phyloP scores from a whole-genome alignment of 2,797 vertebrate species.

The Adrianichthys oophorus region DNA sequence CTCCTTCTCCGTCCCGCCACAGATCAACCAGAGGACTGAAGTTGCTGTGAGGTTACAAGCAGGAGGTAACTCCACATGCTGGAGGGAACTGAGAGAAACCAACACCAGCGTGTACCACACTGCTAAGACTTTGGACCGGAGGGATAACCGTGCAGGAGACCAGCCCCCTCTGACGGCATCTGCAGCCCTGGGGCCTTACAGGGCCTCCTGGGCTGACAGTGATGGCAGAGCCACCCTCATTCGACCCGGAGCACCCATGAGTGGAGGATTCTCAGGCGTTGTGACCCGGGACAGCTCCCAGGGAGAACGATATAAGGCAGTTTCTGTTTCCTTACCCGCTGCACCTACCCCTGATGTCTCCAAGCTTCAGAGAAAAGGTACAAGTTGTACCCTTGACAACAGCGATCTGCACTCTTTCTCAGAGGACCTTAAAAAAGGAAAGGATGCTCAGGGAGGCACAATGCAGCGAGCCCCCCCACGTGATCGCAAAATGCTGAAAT shows the following conservation, averaged over 20 bases:
- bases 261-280: conserved; percentile 75
- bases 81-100: conserved; percentile 73
- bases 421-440: conserved; percentile 73
- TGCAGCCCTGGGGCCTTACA: conserved; percentile 78
- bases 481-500: conserved; percentile 95
- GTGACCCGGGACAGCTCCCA: conserved; percentile 73
- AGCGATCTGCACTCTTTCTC: conserved; percentile 85
- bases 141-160: conserved; percentile 68
- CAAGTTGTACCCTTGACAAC: conserved; percentile 92
- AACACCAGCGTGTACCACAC: conserved; percentile 64
- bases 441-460: conserved; percentile 66
- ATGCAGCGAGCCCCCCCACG: conserved; percentile 75
- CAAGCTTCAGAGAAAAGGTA: conserved; percentile 82
- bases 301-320: conserved; percentile 74
- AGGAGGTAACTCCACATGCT: conserved; percentile 57
- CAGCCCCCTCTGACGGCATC: conserved; percentile 69
- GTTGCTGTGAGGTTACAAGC: conserved; percentile 72
- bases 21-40: conserved; percentile 66
- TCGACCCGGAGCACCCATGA: conserved; percentile 70
- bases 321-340: conserved; percentile 70
- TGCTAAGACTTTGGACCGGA: conserved; percentile 73
- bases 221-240: conserved; percentile 78
- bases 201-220: conserved; percentile 91
- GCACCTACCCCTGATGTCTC: conserved; percentile 52
- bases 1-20: conserved; percentile 63